Evolutionary conservation across 2,888 invertebrate genomes (phyloP).

Genomic region (Parasteatoda lunata): DNA sequence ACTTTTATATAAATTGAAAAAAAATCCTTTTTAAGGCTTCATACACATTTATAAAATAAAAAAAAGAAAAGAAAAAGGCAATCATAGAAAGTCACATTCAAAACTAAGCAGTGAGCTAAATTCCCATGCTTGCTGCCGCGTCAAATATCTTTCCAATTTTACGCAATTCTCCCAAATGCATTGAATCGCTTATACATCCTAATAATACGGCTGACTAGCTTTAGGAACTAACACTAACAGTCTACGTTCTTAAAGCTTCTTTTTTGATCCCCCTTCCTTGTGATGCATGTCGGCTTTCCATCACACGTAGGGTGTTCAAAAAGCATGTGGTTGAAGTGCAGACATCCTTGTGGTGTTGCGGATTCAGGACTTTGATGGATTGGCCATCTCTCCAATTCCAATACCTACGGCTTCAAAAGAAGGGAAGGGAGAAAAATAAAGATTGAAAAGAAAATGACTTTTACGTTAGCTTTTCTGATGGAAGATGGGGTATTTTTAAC

Average conservation of each 20-base stretch:
- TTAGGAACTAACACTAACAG: conserved; percentile 1
- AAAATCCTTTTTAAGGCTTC: too few relatives aligned
- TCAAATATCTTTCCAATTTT: background rate
- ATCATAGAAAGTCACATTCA: background rate
- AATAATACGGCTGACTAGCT: conserved; percentile 3
- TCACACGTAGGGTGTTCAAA: background rate
- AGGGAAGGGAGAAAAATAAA: background rate
- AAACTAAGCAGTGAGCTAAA: background rate
- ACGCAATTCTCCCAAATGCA: background rate
- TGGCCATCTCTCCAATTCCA: conserved; percentile 1
- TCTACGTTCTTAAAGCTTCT: background rate
- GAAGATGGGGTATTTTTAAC: too few relatives aligned
- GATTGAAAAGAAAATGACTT: background rate
- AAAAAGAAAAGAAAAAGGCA: background rate
- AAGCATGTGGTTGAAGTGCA: conserved; percentile 31
- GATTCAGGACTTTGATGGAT: conserved; percentile 35
- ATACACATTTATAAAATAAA: background rate
- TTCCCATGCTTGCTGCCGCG: too few relatives aligned
- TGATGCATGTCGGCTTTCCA: conserved; percentile 5
- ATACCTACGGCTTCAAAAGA: conserved; percentile 2
- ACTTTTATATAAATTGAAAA: too few relatives aligned
- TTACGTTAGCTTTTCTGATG: background rate
- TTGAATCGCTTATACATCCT: background rate
- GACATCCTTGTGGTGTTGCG: conserved; percentile 23
- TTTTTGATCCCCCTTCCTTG: background rate